These are phyloP conservation scores for Tyrophagus putrescentiae DNA, from an alignment of 1,140 invertebrate species.

Conservation along the genomic window DNA sequence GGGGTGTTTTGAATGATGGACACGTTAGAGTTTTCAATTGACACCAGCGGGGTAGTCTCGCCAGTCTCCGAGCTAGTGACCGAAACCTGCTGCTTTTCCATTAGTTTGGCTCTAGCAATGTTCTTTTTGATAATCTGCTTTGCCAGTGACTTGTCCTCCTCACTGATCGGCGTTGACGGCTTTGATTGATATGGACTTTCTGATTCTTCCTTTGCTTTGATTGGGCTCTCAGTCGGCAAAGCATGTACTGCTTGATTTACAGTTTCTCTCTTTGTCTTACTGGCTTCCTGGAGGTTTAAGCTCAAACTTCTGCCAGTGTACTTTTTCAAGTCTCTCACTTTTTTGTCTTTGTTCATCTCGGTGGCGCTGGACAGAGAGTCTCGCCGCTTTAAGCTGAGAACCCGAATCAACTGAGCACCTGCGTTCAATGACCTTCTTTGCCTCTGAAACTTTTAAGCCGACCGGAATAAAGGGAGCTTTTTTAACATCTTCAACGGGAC, in stretches of 20 bases:
- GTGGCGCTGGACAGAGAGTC: background rate
- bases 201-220: background rate
- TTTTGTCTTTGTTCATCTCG: background rate
- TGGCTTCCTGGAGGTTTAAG: background rate
- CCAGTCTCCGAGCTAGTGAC: background rate
- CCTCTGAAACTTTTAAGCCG: conserved; percentile 30
- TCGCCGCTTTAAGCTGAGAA: background rate
- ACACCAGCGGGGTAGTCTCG: background rate
- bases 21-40: conserved; percentile 8
- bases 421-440: conserved; percentile 30
- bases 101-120: conserved; percentile 27
- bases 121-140: conserved; percentile 27
- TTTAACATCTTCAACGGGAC: conserved; percentile 16
- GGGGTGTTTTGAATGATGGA: conserved; percentile 5
- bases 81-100: conserved; percentile 16
- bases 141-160: conserved; percentile 25
- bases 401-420: background rate
- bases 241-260: background rate
- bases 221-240: background rate
- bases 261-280: background rate
- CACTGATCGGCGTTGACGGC: conserved; percentile 21
- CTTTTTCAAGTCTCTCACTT: conserved; percentile 1
- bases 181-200: conserved; percentile 6
- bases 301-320: background rate
- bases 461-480: conserved; percentile 28